Base-by-base conservation (phyloP, 2,113 vertebrate species). In the Rhegmatorhina hoffmannsi region DNA sequence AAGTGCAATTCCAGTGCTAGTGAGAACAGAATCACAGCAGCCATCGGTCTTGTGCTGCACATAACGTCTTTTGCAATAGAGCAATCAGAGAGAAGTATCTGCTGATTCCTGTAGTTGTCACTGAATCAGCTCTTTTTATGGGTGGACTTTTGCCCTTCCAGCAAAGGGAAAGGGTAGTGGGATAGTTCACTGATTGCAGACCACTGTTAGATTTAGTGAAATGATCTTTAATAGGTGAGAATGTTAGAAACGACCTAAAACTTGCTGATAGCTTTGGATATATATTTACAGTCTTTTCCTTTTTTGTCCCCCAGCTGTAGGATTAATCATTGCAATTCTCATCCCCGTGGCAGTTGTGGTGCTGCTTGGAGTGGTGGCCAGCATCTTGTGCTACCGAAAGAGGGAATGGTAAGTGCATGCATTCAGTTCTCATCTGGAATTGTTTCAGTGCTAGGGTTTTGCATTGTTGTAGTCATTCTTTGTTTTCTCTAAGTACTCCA, bases 271-370 rank as follows among this genome's bases (percentile, higher is more conserved):
- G 64, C 11, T 44, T 49, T 44, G 21, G 1, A 24, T 69, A 33
- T 70, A 2, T 80, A 28, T 82, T 87, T 83, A 73, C 23, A 44
- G 6, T 38, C 26, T 56, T 63, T 6, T 66, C 5, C 28, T 74
- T 84, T 84, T 77, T 28, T 4, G 0, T 76, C 43, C 25, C 77
- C 12, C 84, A 98, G 98, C 98, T 69, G 84, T 98, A 60, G 98
- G 98, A 40, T 89, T 98, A 63, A 98, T 98, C 47, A 98, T 98
- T 88, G 98, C 98, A 56, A 98, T 98, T 60, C 97, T 98, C 72
- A 97, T 98, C 83, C 98, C 98, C 0, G 97, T 98, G 81, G 97
- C 97, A 5, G 97, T 98, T 64, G 98, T 98, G 34, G 84, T 98
- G 63, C 33, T 98, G 7, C 96, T 98, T 56, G 98, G 97, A 26